Evolutionary conservation across 2,888 invertebrate genomes (phyloP), one percentile per base, ranked within the genome.

Genomic region (Cynaeus angustus): DNA sequence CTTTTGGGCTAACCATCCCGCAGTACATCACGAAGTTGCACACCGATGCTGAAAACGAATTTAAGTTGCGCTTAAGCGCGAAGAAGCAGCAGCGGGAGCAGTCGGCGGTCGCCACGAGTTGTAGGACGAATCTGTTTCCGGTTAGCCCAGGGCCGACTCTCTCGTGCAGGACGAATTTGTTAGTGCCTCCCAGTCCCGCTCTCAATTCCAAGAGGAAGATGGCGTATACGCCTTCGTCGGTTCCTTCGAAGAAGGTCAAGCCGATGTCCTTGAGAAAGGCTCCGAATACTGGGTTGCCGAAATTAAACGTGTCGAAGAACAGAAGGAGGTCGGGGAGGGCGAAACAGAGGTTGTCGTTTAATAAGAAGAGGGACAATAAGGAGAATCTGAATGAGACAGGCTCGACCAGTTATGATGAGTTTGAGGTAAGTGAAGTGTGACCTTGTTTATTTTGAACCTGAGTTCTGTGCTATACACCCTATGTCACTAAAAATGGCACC

Each of bases 1-100:
- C 91, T 0, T 87, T 90, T 71, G 94, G 93, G 0, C 86, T 88
- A 66, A 87, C 90, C 5, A 85, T 93, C 1, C 80, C 89, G 1
- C 88, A 91, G 48, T 84, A 89, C 7, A 90, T 94, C 76, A 84
- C 87, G 12, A 86, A 88, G 1, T 88, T 91, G 8, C 90, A 91
- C 89, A 88, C 89, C 65, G 85, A 87, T 0, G 88, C 89, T 72
- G 89, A 91, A 78, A 87, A 88, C 79, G 86, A 87, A 75, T 87
- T 87, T 0, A 86, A 87, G 72, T 83, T 84, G 75, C 87, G 88
- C 80, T 76, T 87, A 68, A 88, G 87, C 1, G 87, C 87, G 0
- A 87, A 88, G 78, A 89, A 87, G 82, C 87, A 86, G 78, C 75
- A 79, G 45, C 71, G 80, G 2, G 82, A 81, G n/a, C 67, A 73